Percentiles rank a stretch among this genome's conserved stretches.
phyloP scores from a whole-genome alignment of 1,140 invertebrate species.

The Danaus melanippus region DNA sequence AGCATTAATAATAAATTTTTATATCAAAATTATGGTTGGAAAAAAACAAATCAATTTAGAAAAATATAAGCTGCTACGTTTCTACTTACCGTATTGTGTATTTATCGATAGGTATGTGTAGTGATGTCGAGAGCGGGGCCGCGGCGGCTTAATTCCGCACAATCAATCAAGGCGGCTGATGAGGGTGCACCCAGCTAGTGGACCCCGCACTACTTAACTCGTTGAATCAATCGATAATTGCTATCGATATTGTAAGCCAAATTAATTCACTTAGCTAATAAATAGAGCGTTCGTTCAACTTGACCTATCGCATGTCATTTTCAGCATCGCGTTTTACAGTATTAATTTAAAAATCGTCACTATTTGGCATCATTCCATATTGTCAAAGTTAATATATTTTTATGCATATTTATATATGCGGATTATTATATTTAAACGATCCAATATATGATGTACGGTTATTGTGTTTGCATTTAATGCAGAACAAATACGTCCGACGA shows the following conservation, averaged over 20 bases:
- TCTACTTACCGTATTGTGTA: constrained; percentile 6
- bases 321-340: too few species aligned
- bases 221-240: constrained; percentile 40
- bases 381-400: constrained; percentile 38
- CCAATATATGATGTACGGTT: too few species aligned
- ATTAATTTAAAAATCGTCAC: constrained; percentile 14
- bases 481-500: too few species aligned
- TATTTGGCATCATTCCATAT: constrained; percentile 56
- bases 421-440: too few species aligned
- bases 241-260: constrained; percentile 41
- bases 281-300: constrained; percentile 16
- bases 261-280: constrained; percentile 48
- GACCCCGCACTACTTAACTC: constrained; percentile 42
- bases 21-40: too few species aligned
- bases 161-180: constrained; percentile 58
- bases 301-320: too few species aligned
- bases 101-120: constrained; percentile 9
- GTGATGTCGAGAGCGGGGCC: constrained; percentile 25
- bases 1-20: too few species aligned
- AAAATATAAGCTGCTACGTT: neutral
- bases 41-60: too few species aligned
- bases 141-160: constrained; percentile 51
- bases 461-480: too few species aligned
- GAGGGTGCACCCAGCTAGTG: constrained; percentile 40
- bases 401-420: neutral